Evolutionary conservation across 2,888 invertebrate species (phyloP).

Genomic region (Pasiphila rectangulata): DNA sequence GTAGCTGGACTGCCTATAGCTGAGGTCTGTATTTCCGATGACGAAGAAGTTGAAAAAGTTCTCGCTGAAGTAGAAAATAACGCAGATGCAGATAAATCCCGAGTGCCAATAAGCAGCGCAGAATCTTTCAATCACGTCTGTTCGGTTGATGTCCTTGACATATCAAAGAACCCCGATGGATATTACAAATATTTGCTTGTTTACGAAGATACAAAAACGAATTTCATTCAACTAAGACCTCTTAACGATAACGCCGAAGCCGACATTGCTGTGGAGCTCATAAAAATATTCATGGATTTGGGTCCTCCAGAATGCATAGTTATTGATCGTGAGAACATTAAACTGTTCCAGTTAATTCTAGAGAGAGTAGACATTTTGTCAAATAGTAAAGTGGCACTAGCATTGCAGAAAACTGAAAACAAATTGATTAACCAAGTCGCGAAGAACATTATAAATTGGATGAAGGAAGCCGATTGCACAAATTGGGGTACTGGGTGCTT

Average conservation of each 20-base stretch:
- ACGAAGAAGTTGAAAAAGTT: background rate
- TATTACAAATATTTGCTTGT: constrained; percentile 15
- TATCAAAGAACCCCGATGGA: constrained; percentile 6
- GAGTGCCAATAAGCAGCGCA: no score
- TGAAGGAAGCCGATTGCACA: background rate
- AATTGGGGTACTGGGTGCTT: constrained; percentile 24
- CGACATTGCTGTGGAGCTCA: constrained; percentile 16
- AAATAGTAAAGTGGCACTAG: background rate
- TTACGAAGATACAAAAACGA: constrained; percentile 13
- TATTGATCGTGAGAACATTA: constrained; percentile 1
- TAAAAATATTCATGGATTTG: constrained; percentile 21
- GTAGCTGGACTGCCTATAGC: background rate
- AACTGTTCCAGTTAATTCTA: constrained; percentile 3
- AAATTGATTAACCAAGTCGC: constrained; percentile 5
- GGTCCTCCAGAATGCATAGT: constrained; percentile 21
- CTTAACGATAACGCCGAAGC: constrained; percentile 5
- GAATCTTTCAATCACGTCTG: constrained; percentile 7
- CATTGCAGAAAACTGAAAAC: constrained; percentile 1
- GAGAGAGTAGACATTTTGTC: background rate
- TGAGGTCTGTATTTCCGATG: background rate
- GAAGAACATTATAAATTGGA: constrained; percentile 13
- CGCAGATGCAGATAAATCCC: no score
- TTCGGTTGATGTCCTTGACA: constrained; percentile 14
- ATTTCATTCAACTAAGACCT: constrained; percentile 24
- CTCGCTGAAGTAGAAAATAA: background rate